Percentiles rank a stretch among this genome's conserved stretches.
phyloP scores from a whole-genome alignment of 2,797 vertebrate genomes.

The Bovichtus diacanthus region DNA sequence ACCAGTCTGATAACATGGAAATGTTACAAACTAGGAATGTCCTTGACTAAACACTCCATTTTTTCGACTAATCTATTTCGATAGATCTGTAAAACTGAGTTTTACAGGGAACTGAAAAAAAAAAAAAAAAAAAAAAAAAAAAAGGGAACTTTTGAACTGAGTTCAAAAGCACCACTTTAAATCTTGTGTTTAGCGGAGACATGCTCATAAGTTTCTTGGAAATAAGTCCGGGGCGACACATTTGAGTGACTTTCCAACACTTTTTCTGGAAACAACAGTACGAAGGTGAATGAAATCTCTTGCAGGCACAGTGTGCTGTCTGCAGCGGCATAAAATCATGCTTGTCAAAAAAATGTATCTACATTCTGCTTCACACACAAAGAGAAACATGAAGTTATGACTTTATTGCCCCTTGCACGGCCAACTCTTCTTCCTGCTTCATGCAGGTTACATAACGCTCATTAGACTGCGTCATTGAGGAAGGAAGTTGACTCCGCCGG shows the following conservation, averaged over 20 bases:
- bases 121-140: no score
- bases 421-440: background rate
- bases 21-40: background rate
- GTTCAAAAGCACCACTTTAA: no score
- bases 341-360: background rate
- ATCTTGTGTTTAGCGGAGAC: no score
- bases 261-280: background rate
- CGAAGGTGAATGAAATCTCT: background rate
- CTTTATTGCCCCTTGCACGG: background rate
- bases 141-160: no score
- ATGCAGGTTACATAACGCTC: constrained; percentile 17
- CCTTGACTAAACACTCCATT: no score
- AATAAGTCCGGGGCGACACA: no score
- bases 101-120: no score
- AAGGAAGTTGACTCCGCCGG: constrained; percentile 4
- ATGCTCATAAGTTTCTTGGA: no score
- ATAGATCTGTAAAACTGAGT: no score
- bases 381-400: background rate
- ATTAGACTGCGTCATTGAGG: background rate
- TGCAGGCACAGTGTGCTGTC: background rate
- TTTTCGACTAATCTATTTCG: no score
- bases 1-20: background rate
- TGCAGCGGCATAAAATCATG: background rate
- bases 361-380: background rate
- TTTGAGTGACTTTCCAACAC: background rate